Conservation (phyloP, 2,113 vertebrate species). For the Camelus bactrianus region DNA sequence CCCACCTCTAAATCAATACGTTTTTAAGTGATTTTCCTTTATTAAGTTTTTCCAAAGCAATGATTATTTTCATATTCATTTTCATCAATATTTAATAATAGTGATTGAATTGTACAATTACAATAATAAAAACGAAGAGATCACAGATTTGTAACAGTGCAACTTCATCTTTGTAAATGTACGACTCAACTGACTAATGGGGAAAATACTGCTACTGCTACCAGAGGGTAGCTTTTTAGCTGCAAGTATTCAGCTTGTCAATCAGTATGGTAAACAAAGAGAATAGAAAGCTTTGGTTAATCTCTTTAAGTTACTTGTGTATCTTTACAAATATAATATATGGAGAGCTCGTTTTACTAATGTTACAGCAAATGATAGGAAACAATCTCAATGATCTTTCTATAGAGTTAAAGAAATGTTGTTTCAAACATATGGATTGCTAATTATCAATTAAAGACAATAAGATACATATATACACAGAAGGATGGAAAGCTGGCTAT, state of each 20-base stretch:
- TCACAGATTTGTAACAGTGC: not conserved
- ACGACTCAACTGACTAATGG: not conserved
- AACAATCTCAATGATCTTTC: not conserved
- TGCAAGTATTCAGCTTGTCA: not conserved
- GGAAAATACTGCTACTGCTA: not conserved
- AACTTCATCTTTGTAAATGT: slow-evolving; percentile 17
- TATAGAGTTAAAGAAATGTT: not conserved
- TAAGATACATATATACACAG: not conserved
- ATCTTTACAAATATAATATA: not conserved
- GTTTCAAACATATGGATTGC: not conserved
- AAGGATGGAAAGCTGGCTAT: not conserved
- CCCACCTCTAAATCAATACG: not conserved
- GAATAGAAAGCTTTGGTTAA: not conserved
- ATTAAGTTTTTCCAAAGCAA: not conserved
- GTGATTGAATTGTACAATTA: not conserved
- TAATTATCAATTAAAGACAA: not conserved
- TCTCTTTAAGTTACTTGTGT: not conserved
- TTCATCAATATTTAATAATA: not conserved
- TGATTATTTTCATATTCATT: not conserved
- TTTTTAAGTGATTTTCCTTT: not conserved
- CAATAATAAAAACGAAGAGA: not conserved
- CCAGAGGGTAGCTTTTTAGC: not conserved
- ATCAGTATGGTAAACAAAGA: not conserved
- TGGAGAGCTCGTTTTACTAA: not conserved
- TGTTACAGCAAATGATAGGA: not conserved